Conservation (phyloP, 2,888 invertebrate species). For the Sicus ferrugineus region DNA sequence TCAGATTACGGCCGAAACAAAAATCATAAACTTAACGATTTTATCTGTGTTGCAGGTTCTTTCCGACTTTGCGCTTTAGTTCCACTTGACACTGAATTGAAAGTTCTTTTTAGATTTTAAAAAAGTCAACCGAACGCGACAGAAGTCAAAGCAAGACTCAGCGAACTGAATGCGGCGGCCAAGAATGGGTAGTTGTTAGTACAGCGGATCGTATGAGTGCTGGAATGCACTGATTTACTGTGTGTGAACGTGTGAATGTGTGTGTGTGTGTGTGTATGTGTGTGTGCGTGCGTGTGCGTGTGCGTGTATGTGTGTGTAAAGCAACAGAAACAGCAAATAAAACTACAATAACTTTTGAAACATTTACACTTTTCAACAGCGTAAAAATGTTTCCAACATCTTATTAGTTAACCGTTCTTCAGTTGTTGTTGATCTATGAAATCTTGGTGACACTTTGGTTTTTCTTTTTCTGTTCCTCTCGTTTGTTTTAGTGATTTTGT, state of each 20-base stretch:
- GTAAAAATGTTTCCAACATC: too few species aligned
- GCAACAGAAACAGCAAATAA: neutral
- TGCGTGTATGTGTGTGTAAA: neutral
- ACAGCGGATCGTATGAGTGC: conserved; percentile 13
- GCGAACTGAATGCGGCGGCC: conserved; percentile 37
- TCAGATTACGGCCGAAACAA: neutral
- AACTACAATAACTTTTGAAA: neutral
- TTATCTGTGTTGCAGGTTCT: neutral
- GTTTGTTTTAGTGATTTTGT: neutral
- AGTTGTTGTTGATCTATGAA: neutral
- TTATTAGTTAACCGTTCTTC: too few species aligned
- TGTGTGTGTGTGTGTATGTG: neutral
- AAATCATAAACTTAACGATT: neutral
- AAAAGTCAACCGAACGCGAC: conserved; percentile 51
- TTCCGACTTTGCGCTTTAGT: neutral
- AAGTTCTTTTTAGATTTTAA: conserved; percentile 17
- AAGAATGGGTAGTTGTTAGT: conserved; percentile 45
- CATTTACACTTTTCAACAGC: neutral
- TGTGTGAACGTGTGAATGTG: neutral
- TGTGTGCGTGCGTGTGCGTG: neutral
- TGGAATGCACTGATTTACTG: neutral
- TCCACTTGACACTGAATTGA: neutral
- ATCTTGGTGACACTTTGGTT: neutral
- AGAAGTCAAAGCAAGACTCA: conserved; percentile 56
- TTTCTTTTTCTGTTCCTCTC: neutral